These are phyloP conservation scores for Hydrochoerus hydrochaeris DNA, from an alignment of 2,113 vertebrate genomes.

Conservation along the genomic window DNA sequence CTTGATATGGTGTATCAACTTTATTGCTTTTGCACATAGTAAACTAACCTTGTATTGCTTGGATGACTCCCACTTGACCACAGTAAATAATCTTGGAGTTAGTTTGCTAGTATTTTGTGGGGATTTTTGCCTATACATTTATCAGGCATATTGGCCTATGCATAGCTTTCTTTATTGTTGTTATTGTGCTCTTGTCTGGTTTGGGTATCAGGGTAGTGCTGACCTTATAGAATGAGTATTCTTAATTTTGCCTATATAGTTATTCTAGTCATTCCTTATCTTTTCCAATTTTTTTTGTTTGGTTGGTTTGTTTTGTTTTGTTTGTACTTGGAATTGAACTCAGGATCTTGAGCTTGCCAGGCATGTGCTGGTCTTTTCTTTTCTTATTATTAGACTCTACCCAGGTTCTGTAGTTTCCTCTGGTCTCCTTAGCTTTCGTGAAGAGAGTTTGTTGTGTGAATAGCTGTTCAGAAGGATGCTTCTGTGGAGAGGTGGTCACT, in stretches of 20 bases:
- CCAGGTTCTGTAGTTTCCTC: not conserved
- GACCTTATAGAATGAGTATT: not conserved
- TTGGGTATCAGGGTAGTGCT: not conserved
- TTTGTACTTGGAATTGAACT: too few relatives aligned
- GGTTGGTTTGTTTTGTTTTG: too few relatives aligned
- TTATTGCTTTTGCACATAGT: too few relatives aligned
- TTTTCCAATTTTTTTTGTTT: too few relatives aligned
- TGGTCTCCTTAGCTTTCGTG: not conserved
- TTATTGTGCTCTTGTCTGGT: not conserved
- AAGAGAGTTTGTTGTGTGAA: not conserved
- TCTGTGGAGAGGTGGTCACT: not conserved
- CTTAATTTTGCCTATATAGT: not conserved
- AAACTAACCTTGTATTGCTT: too few relatives aligned
- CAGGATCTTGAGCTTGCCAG: too few relatives aligned
- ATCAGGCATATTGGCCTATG: not conserved
- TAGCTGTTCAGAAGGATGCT: not conserved
- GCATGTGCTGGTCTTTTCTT: not conserved
- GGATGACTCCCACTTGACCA: not conserved
- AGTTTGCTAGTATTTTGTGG: not conserved
- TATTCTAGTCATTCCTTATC: not conserved
- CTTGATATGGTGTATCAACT: not conserved
- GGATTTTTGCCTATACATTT: not conserved
- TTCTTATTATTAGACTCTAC: not conserved
- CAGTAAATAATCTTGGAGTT: not conserved
- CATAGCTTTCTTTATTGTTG: not conserved